phyloP scores from a whole-genome alignment of 1,140 invertebrate genomes.

The Batillaria attramentaria region DNA sequence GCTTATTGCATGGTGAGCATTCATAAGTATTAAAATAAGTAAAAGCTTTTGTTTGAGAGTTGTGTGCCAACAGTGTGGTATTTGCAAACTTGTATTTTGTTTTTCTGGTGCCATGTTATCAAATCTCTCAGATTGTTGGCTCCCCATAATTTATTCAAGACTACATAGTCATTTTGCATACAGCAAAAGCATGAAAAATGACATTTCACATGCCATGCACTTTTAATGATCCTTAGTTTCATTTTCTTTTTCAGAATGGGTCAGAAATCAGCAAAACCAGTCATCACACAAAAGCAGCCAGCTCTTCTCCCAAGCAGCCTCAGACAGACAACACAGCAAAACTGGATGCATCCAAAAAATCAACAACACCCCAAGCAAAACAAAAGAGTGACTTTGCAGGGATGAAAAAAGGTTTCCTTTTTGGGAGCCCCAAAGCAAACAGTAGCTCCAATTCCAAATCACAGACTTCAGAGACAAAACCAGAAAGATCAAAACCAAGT shows the following conservation, averaged over 20 bases:
- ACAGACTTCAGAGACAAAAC: constrained; percentile 29
- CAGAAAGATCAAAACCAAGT: constrained; percentile 23
- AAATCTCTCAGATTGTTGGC: no score
- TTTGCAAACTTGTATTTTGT: no score
- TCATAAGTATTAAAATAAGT: no score
- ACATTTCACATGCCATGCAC: no score
- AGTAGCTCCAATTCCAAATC: neutral
- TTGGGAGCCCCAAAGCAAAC: constrained; percentile 38
- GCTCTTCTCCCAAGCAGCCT: neutral
- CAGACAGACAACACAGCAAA: constrained; percentile 1
- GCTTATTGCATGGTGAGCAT: no score
- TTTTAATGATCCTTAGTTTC: no score
- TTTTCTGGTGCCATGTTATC: no score
- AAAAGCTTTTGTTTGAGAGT: no score
- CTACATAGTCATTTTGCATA: no score
- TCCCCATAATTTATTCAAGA: no score
- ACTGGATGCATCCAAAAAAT: neutral
- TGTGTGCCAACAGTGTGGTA: no score
- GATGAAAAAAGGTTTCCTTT: constrained; percentile 63
- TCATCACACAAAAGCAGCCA: neutral
- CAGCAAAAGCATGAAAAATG: no score
- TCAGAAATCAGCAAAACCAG: constrained; percentile 15
- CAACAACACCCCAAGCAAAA: neutral
- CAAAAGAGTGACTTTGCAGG: constrained; percentile 48
- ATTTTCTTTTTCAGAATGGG: neutral